Evolutionary conservation across 1,140 invertebrate genomes (phyloP), one percentile per base, ranked within the genome.

Genomic region (Lasioglossum albipes): DNA sequence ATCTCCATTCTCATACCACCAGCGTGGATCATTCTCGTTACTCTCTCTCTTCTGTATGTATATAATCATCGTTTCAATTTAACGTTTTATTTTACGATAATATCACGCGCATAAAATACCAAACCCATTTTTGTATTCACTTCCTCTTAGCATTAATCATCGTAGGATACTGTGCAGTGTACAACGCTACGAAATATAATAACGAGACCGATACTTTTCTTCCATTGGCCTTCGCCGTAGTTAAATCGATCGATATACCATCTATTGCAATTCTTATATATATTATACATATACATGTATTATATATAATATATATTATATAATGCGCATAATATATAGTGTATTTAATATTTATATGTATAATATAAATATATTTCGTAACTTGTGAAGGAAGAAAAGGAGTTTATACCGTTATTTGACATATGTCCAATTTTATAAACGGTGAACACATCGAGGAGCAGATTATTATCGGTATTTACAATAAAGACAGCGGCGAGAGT

Each of bases 361-460:
- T 20, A 49, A 54, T 54, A 54, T 54, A 54, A 18, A 71, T 75
- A 70, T 77, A 83, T 69, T 75, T 77, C 71, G 54, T 84, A 75
- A 81, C 62, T 73, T 65, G 59, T 61, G 49, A 77, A 61, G 13
- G 61, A 59, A 65, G 73, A 57, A 67, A 59, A 71, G 65, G 57
- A 67, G 67, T 80, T 80, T 80, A 68, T 80, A 80, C 64, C n/a
- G 65, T 75, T 75, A 65, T 75, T 75, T 68, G 73, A 75, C 65
- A 64, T 54, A 27, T 69, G 49, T 68, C 45, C 73, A 75, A 45
- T 80, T 80, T 69, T 80, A 75, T 52, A 75, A 16, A 42, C 73
- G 79, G 4, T 27, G 12, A 20, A 49, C 49, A 36, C 49, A 18
- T 36, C 45, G n/a, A 0, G n/a, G 31, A 62, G n/a, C 31, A n/a